Percentiles rank a stretch among this genome's conserved stretches.
These are phyloP conservation scores for Botia almorhae DNA, from an alignment of 2,797 vertebrate species.

Conservation along the genomic window DNA sequence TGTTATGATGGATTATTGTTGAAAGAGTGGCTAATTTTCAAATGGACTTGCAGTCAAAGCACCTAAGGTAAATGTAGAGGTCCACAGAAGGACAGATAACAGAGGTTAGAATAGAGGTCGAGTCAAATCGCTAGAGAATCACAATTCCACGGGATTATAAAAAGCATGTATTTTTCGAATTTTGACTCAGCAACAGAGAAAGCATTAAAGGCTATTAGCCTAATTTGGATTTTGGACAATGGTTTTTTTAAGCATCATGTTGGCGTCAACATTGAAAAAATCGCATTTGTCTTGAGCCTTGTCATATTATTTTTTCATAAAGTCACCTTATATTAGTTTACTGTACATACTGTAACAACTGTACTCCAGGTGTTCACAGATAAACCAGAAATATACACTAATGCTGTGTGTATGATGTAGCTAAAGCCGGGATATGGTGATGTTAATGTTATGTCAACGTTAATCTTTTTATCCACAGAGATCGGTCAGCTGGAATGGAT, in stretches of 20 bases:
- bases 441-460: not conserved
- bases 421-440: not conserved
- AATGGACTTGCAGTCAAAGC: not conserved
- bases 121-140: no score
- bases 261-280: no score
- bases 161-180: no score
- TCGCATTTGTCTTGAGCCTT: no score
- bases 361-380: not conserved
- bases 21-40: constrained; percentile 8
- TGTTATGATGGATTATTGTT: constrained; percentile 7
- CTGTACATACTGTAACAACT: no score
- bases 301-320: not conserved
- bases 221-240: not conserved
- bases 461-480: constrained; percentile 20
- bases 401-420: not conserved
- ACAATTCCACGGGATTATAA: no score
- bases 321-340: no score
- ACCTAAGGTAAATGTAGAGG: not conserved
- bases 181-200: not conserved
- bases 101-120: no score
- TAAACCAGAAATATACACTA: not conserved
- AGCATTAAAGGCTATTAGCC: not conserved
- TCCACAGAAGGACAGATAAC: no score
- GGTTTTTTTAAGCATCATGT: not conserved
- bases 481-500: constrained; percentile 5